phyloP scores from a whole-genome alignment of 1,140 invertebrate species.

The Magallana gigas region DNA sequence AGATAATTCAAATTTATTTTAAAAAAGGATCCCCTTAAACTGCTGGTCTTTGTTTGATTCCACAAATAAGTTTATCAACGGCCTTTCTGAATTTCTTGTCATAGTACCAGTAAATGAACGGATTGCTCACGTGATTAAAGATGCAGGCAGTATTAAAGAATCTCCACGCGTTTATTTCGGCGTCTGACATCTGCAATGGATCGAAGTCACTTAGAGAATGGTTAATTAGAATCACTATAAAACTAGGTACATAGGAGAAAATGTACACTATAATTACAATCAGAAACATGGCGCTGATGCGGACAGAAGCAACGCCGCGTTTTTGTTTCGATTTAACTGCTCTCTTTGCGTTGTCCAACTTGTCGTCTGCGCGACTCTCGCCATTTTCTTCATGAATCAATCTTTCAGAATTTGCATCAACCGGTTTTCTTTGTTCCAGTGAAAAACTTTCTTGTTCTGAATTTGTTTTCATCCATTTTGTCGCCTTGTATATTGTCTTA shows the following conservation, averaged over 20 bases:
- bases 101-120: conserved; percentile 22
- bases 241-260: neutral
- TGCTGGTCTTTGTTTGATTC: neutral
- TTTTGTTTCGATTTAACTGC: neutral
- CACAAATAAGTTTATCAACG: neutral
- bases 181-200: neutral
- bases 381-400: neutral
- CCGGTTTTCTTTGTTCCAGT: neutral
- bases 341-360: neutral
- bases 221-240: neutral
- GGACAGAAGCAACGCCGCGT: neutral
- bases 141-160: neutral
- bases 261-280: conserved; percentile 1
- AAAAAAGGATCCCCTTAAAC: no score
- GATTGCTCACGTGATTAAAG: neutral
- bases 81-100: conserved; percentile 19
- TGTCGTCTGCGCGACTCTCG: neutral
- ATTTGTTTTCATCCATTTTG: neutral
- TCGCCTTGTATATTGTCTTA: neutral
- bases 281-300: conserved; percentile 1
- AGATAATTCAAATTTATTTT: no score
- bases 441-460: neutral
- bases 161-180: neutral
- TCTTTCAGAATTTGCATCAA: neutral
- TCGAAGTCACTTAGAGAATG: neutral